These are phyloP conservation scores for Falco punctatus DNA, from an alignment of 2,113 vertebrate genomes.

Conservation along the genomic window DNA sequence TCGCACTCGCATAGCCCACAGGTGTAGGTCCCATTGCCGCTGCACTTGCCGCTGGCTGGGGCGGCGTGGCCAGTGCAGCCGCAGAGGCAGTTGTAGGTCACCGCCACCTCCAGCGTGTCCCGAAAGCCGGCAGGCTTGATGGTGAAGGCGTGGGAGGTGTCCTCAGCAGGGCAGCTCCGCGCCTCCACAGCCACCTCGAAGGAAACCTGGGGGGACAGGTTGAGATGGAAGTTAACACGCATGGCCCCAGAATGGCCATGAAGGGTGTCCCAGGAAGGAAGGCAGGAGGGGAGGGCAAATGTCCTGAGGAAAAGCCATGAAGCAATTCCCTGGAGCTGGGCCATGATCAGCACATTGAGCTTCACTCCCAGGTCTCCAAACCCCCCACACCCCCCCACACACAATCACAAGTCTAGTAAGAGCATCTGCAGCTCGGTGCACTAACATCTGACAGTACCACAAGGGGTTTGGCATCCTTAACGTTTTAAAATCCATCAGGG, in stretches of 20 bases:
- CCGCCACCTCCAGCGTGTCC: conserved; percentile 85
- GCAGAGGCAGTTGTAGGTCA: conserved; percentile 88
- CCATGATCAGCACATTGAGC: rapidly evolving
- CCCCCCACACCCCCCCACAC: rapidly evolving
- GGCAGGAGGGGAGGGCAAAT: neutral
- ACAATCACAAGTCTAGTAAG: rapidly evolving
- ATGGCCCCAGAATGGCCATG: rapidly evolving
- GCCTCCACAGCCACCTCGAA: conserved; percentile 91
- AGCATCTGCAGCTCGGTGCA: neutral
- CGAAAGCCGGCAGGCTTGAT: conserved; percentile 94
- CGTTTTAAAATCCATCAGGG: neutral
- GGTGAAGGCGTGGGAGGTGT: conserved; percentile 78
- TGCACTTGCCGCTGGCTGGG: conserved; percentile 83
- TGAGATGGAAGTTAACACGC: neutral
- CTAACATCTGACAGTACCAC: neutral
- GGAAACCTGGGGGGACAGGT: conserved; percentile 72
- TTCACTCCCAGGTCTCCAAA: neutral
- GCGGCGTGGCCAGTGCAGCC: conserved; percentile 74
- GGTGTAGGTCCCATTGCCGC: conserved; percentile 83
- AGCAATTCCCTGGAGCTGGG: rapidly evolving
- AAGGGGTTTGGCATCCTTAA: neutral
- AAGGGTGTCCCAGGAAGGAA: neutral
- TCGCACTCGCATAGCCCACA: conserved; percentile 90
- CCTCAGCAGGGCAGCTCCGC: conserved; percentile 79
- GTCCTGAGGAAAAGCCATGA: neutral